Conservation (phyloP, 2,888 invertebrate species). For the Thyatira batis region DNA sequence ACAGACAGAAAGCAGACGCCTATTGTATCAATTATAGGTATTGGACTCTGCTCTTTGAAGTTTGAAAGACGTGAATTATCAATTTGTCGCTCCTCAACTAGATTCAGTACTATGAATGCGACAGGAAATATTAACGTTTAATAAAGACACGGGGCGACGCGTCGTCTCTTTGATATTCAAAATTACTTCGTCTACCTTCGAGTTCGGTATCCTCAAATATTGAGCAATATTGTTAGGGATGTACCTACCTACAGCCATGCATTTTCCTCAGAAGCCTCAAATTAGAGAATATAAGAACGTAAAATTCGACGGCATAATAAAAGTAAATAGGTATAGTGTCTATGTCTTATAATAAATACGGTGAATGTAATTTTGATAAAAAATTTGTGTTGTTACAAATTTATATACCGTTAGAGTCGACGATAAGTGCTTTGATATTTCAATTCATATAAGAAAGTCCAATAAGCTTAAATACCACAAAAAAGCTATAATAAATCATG, state of each 20-base stretch:
- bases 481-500: not conserved
- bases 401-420: too few relatives aligned
- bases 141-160: conserved; percentile 37
- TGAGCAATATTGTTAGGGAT: too few relatives aligned
- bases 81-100: not conserved
- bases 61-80: not conserved
- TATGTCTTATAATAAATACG: too few relatives aligned
- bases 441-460: too few relatives aligned
- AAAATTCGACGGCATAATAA: too few relatives aligned
- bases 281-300: too few relatives aligned
- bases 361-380: too few relatives aligned
- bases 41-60: not conserved
- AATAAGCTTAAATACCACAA: not conserved
- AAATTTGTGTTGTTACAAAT: too few relatives aligned
- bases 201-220: conserved; percentile 38
- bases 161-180: conserved; percentile 57
- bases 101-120: conserved; percentile 14
- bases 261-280: too few relatives aligned
- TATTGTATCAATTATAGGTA: not conserved
- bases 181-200: conserved; percentile 51
- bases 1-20: not conserved
- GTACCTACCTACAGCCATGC: too few relatives aligned
- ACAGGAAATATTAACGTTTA: conserved; percentile 27
- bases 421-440: too few relatives aligned
- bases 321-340: too few relatives aligned